Evolutionary conservation across 2,113 vertebrate genomes (phyloP).

Genomic region (Capreolus pygargus): DNA sequence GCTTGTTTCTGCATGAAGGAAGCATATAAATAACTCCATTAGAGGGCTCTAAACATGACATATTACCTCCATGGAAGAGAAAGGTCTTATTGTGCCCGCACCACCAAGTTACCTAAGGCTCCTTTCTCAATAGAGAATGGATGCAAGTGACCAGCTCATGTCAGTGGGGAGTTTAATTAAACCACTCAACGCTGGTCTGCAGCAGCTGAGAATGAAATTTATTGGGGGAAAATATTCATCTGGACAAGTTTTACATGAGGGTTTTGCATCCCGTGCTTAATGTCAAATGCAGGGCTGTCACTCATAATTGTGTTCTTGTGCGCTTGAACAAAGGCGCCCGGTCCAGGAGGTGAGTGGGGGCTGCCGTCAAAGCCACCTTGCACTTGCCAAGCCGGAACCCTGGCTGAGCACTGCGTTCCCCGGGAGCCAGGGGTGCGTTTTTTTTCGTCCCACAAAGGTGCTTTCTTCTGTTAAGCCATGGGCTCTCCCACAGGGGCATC

Average conservation of each 20-base stretch:
- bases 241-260: slow-evolving; percentile 32
- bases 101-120: slow-evolving; percentile 31
- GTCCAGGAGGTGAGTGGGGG: neutral
- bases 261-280: slow-evolving; percentile 51
- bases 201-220: slow-evolving; percentile 62
- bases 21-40: neutral
- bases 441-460: neutral
- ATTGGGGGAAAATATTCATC: slow-evolving; percentile 47
- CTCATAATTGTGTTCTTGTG: slow-evolving; percentile 57
- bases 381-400: neutral
- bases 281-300: slow-evolving; percentile 47
- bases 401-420: neutral
- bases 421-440: neutral
- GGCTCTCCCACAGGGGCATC: neutral
- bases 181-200: neutral
- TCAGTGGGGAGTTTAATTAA: slow-evolving; percentile 66
- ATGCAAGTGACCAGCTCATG: slow-evolving; percentile 24
- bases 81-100: slow-evolving; percentile 56
- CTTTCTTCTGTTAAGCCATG: slow-evolving; percentile 10
- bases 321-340: slow-evolving; percentile 8
- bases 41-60: slow-evolving; percentile 34
- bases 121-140: slow-evolving; percentile 57
- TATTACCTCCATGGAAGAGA: slow-evolving; percentile 26
- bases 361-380: neutral
- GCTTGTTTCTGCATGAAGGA: slow-evolving; percentile 43